Percentiles rank a stretch among this genome's conserved stretches.
Evolutionary conservation across 2,113 vertebrate species (phyloP).

Genomic region (Maccullochella peelii): DNA sequence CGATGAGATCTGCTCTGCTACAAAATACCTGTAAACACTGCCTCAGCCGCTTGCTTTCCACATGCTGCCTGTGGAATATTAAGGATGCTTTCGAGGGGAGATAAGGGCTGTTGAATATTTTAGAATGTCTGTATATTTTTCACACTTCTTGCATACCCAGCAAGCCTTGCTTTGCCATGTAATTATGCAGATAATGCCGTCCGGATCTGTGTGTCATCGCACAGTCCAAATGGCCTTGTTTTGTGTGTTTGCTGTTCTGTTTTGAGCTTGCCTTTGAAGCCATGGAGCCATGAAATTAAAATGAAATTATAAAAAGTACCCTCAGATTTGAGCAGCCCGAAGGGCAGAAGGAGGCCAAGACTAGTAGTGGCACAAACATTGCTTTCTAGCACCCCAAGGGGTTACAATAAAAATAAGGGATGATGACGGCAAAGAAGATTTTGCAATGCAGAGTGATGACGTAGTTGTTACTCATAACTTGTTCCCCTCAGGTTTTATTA

Average conservation of each 20-base stretch:
- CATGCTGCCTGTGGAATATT: conserved; percentile 44
- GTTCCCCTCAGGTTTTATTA: conserved; percentile 66
- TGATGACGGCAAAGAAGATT: conserved; percentile 50
- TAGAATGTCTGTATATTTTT: conserved; percentile 44
- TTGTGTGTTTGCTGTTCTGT: conserved; percentile 26
- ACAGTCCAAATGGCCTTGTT: conserved; percentile 24
- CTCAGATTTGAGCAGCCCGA: conserved; percentile 39
- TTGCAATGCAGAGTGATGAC: conserved; percentile 48
- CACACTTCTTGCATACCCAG: conserved; percentile 31
- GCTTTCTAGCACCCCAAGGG: conserved; percentile 54
- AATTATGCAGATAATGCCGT: conserved; percentile 49
- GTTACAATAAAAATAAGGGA: conserved; percentile 56
- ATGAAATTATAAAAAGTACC: conserved; percentile 46
- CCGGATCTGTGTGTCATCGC: conserved; percentile 44
- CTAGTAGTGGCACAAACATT: conserved; percentile 58
- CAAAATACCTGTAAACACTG: conserved; percentile 52
- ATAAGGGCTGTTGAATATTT: conserved; percentile 52
- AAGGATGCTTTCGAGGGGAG: conserved; percentile 38
- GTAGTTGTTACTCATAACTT: conserved; percentile 66
- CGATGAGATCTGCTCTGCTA: conserved; percentile 35
- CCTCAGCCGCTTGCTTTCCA: conserved; percentile 25
- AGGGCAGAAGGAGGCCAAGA: conserved; percentile 28
- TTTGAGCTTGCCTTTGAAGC: conserved; percentile 37
- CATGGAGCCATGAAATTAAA: conserved; percentile 39
- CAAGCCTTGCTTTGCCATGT: conserved; percentile 13